Conservation (phyloP, 2,113 vertebrate genomes). For the Pongo abelii region DNA sequence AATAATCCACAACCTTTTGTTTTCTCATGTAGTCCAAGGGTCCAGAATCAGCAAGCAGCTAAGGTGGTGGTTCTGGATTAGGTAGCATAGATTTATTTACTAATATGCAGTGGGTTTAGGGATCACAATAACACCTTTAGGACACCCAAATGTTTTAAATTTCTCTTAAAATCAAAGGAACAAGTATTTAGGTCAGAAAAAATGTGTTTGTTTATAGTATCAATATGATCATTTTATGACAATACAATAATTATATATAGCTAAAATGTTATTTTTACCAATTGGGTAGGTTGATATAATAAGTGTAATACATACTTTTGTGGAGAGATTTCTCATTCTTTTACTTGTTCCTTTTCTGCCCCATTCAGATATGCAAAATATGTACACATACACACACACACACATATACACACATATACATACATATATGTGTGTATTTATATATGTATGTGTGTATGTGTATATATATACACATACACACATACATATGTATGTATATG, state of each 20-base stretch:
- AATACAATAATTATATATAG: neutral
- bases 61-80: neutral
- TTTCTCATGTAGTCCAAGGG: neutral
- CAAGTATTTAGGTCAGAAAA: neutral
- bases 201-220: neutral
- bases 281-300: neutral
- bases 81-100: neutral
- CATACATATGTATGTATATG: neutral
- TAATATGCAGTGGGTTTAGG: neutral
- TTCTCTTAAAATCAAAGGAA: neutral
- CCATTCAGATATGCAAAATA: neutral
- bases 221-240: neutral
- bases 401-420: too few species aligned
- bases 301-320: neutral
- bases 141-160: neutral
- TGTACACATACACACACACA: too few species aligned
- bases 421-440: neutral
- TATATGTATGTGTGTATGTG: too few species aligned
- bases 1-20: neutral
- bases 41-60: neutral
- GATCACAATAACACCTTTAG: neutral
- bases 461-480: neutral
- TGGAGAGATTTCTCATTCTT: neutral
- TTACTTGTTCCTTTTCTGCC: neutral
- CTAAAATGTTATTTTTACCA: neutral